These are phyloP conservation scores for Hystrix cristata DNA, from an alignment of 2,113 vertebrate species.

Conservation along the genomic window DNA sequence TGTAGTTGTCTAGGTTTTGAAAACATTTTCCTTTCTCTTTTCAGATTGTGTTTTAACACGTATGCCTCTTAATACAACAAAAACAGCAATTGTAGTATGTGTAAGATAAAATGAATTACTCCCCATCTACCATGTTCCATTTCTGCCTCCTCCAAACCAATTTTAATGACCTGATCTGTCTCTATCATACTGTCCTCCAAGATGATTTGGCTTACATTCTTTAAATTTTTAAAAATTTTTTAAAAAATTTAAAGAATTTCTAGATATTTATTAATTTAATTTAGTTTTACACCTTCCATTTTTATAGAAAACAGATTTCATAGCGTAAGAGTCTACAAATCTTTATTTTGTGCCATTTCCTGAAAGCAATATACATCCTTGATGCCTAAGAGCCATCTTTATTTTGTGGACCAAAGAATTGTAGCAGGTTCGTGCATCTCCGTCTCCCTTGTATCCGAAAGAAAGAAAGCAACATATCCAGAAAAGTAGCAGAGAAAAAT, in stretches of 20 bases:
- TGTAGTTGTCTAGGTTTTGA: background rate
- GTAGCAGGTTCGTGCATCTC: background rate
- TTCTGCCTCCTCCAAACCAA: background rate
- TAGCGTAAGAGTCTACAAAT: background rate
- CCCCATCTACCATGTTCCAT: background rate
- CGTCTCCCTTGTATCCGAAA: background rate
- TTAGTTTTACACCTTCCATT: conserved; percentile 40
- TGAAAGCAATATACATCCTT: conserved; percentile 6
- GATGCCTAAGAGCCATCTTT: background rate
- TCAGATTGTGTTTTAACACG: conserved; percentile 35
- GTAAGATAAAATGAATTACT: conserved; percentile 30
- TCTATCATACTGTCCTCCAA: conserved; percentile 22
- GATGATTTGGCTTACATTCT: conserved; percentile 21
- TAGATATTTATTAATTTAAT: conserved; percentile 35
- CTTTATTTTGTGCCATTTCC: conserved; percentile 48
- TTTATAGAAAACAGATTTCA: conserved; percentile 22
- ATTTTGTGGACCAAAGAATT: conserved; percentile 47
- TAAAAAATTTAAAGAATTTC: background rate
- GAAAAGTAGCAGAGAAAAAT: background rate
- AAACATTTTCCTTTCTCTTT: background rate
- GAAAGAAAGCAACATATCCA: background rate
- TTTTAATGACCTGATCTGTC: conserved; percentile 34
- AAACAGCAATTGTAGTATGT: conserved; percentile 9
- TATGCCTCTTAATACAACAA: background rate
- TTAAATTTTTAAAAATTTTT: conserved; percentile 9